phyloP scores from a whole-genome alignment of 2,113 vertebrate genomes.

The Cyprinodon brontotheroides region DNA sequence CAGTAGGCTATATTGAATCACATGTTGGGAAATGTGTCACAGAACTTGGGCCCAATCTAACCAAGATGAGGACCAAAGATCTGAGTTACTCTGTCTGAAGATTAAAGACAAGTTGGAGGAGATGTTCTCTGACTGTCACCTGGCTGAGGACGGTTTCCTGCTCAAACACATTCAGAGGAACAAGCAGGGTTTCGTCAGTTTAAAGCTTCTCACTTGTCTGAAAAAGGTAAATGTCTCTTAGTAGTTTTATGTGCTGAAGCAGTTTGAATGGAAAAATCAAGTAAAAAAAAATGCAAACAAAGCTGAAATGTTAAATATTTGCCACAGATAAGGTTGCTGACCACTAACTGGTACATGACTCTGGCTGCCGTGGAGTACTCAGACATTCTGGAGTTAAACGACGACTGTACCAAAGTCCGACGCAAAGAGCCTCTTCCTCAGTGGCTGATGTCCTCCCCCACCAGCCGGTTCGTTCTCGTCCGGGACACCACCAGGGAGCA shows the following conservation, averaged over 20 bases:
- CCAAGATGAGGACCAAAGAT: conserved; percentile 12
- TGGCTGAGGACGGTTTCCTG: conserved; percentile 59
- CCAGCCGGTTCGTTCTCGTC: conserved; percentile 80
- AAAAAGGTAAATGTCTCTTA: conserved; percentile 35
- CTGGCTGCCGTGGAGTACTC: conserved; percentile 77
- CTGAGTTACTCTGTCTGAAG: conserved; percentile 28
- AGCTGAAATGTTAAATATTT: conserved; percentile 29
- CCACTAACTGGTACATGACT: conserved; percentile 80
- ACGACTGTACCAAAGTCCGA: conserved; percentile 83
- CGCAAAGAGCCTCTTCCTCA: conserved; percentile 73
- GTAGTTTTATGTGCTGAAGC: not conserved
- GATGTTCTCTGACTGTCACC: conserved; percentile 48
- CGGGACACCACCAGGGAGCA: conserved; percentile 73
- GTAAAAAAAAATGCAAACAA: conserved; percentile 27
- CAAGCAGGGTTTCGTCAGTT: conserved; percentile 45
- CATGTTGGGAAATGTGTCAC: conserved; percentile 16
- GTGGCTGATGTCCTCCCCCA: conserved; percentile 75
- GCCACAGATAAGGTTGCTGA: conserved; percentile 82
- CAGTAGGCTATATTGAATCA: not conserved
- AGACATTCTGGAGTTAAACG: conserved; percentile 80
- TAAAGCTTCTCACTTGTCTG: conserved; percentile 59
- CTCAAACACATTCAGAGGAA: conserved; percentile 59
- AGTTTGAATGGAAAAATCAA: conserved; percentile 28
- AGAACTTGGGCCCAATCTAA: conserved; percentile 13
- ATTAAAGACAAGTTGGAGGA: conserved; percentile 54